A percentile compares a stretch with the other conserved stretches of the same genome.
Conservation (phyloP, 2,888 invertebrate species). For the Listrodromus nycthemerus region DNA sequence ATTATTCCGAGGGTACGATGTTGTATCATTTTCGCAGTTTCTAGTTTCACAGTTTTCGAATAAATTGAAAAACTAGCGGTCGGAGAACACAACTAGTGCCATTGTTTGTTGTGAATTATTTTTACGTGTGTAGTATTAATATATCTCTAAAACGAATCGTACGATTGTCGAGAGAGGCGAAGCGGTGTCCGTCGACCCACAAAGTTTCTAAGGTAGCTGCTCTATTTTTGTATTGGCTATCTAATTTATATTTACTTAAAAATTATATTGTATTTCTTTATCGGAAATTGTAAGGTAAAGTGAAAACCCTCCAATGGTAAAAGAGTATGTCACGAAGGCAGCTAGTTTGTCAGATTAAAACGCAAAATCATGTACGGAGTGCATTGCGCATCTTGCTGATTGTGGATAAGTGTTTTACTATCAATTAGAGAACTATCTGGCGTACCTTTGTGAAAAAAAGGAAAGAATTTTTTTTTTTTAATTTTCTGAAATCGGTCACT, state of each 20-base stretch:
- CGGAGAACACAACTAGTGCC: slow-evolving; percentile 18
- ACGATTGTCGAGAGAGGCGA: neutral
- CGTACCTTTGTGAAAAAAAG: neutral
- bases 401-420: neutral
- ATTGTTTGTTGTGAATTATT: slow-evolving; percentile 28
- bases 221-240: slow-evolving; percentile 9
- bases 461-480: no score
- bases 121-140: slow-evolving; percentile 11
- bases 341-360: neutral
- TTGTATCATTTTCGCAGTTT: slow-evolving; percentile 13
- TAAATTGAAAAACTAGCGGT: slow-evolving; percentile 1
- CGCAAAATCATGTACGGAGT: neutral
- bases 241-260: neutral
- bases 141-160: neutral
- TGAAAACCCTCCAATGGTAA: neutral
- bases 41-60: slow-evolving; percentile 5
- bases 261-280: neutral
- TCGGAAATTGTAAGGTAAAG: neutral
- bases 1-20: neutral
- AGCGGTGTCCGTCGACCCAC: neutral
- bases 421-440: neutral
- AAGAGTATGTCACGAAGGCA: neutral
- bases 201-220: neutral
- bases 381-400: neutral
- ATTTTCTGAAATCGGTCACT: neutral